Evolutionary conservation across 1,140 invertebrate species (phyloP).

Genomic region (Meloidogyne floridensis): DNA sequence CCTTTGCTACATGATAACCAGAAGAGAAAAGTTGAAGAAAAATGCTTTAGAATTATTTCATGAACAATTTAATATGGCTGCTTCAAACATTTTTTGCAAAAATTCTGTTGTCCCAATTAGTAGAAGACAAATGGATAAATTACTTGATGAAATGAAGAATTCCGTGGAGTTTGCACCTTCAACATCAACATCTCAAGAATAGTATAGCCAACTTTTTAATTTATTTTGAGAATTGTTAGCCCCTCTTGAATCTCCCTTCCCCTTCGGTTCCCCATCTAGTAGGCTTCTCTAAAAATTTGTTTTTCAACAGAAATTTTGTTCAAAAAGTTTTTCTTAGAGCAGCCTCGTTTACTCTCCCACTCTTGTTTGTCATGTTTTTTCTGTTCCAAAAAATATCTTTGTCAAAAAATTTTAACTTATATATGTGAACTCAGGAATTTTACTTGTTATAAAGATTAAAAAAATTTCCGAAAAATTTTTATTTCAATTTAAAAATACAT

Average conservation of each 20-base stretch:
- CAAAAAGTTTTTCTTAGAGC: no score
- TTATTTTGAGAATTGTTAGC: no score
- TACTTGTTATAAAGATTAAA: neutral
- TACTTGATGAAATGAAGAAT: neutral
- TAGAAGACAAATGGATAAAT: neutral
- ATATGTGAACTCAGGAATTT: slow-evolving; percentile 8
- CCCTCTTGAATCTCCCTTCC: no score
- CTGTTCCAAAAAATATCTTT: neutral
- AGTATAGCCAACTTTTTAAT: no score
- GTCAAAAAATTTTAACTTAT: slow-evolving; percentile 2
- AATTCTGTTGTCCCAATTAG: slow-evolving; percentile 4
- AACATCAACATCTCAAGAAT: no score
- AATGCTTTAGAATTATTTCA: slow-evolving; percentile 24
- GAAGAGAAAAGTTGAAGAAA: slow-evolving; percentile 48
- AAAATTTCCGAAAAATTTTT: neutral
- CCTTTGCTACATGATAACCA: slow-evolving; percentile 42
- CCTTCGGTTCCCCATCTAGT: no score
- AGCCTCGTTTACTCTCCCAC: no score
- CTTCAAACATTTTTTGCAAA: slow-evolving; percentile 28
- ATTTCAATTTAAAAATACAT: neutral
- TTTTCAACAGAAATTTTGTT: no score
- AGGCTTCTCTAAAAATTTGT: neutral
- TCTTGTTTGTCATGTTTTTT: neutral
- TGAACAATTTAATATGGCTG: slow-evolving; percentile 31
- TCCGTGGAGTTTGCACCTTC: neutral